phyloP scores from a whole-genome alignment of 64 coral and sea anemone genomes.

The Montipora cactus region DNA sequence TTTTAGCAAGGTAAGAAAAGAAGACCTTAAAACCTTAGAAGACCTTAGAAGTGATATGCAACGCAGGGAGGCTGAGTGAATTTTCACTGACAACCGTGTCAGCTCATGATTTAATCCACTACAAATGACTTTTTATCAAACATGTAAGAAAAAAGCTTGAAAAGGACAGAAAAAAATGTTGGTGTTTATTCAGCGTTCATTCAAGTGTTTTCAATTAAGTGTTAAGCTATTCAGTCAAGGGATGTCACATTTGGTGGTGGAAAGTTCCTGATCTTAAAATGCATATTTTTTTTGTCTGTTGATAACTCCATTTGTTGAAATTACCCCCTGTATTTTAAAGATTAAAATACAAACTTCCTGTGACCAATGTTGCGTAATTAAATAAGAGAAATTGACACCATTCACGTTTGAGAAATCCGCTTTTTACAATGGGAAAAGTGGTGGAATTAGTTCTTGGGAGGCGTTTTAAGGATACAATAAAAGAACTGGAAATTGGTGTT shows the following conservation, averaged over 20 bases:
- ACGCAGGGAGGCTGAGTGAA: too few relatives aligned
- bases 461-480: too few relatives aligned
- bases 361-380: too few relatives aligned
- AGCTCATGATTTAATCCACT: not conserved
- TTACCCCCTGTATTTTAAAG: not conserved
- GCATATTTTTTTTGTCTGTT: not conserved
- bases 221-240: slow-evolving; percentile 1
- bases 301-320: not conserved
- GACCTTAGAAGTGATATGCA: too few relatives aligned
- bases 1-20: too few relatives aligned
- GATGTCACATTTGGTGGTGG: not conserved
- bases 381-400: too few relatives aligned
- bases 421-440: too few relatives aligned
- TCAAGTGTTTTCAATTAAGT: not conserved
- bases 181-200: not conserved
- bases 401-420: too few relatives aligned
- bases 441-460: too few relatives aligned
- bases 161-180: not conserved
- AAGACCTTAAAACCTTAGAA: too few relatives aligned
- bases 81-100: not conserved
- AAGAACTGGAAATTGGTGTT: too few relatives aligned
- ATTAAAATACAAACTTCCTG: too few relatives aligned
- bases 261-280: not conserved
- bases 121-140: not conserved
- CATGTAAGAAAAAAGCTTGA: not conserved